phyloP scores from a whole-genome alignment of 2,113 vertebrate species.

The Podilymbus podiceps region DNA sequence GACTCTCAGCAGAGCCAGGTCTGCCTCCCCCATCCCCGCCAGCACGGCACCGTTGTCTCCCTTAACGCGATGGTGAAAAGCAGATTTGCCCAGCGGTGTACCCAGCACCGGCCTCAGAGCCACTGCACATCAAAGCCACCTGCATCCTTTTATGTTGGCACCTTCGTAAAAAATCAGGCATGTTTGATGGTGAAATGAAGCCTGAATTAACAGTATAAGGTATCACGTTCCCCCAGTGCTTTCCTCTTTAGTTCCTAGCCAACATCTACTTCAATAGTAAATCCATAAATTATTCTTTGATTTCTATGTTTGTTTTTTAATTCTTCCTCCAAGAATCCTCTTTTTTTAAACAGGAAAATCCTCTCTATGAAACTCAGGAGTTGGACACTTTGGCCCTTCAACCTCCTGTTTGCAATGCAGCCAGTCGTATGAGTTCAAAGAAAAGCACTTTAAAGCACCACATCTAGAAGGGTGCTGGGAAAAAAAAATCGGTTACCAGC shows the following conservation, averaged over 20 bases:
- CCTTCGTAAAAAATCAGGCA: neutral
- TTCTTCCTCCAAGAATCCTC: neutral
- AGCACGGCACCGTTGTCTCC: rapidly evolving
- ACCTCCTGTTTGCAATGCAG: neutral
- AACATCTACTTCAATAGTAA: neutral
- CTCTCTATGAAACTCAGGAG: neutral
- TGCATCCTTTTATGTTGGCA: neutral
- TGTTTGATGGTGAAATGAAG: rapidly evolving
- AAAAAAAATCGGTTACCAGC: neutral
- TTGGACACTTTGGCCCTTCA: neutral
- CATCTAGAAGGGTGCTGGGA: neutral
- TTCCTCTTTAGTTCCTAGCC: neutral
- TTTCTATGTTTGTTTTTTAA: neutral
- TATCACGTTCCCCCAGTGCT: neutral
- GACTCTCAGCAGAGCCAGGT: rapidly evolving
- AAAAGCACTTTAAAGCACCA: neutral
- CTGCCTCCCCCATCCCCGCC: too few relatives aligned
- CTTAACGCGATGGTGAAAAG: rapidly evolving
- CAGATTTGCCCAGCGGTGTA: neutral
- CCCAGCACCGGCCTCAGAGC: rapidly evolving
- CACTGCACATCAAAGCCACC: neutral
- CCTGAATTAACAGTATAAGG: neutral
- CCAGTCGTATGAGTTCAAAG: rapidly evolving
- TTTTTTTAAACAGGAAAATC: neutral
- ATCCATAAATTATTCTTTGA: neutral